Evolutionary conservation across 2,113 vertebrate genomes (phyloP).

Genomic region (Anhinga rufa): DNA sequence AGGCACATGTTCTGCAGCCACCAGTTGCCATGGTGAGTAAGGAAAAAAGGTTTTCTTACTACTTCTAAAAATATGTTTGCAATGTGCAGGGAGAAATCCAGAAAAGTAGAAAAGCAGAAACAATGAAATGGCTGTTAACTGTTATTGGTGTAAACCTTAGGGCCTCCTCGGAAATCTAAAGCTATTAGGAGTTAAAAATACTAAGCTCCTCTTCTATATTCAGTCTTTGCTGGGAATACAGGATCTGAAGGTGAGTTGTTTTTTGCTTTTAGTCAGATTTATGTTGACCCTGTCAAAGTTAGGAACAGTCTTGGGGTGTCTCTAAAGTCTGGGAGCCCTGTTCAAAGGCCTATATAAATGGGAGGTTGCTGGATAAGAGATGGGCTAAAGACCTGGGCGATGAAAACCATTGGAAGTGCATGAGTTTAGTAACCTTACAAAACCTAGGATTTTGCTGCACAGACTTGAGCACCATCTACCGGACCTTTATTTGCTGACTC

Average conservation of each 20-base stretch:
- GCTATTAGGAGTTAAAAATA: neutral
- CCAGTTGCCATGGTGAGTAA: constrained; percentile 33
- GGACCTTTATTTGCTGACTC: neutral
- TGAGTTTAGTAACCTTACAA: neutral
- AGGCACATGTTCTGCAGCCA: neutral
- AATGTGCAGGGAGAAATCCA: neutral
- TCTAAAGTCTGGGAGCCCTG: neutral
- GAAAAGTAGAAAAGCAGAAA: neutral
- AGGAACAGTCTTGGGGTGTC: neutral
- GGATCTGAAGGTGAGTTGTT: neutral
- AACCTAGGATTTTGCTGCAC: neutral
- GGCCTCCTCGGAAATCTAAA: neutral
- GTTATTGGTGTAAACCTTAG: neutral
- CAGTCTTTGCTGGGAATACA: neutral
- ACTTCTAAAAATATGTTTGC: neutral
- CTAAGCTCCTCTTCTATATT: neutral
- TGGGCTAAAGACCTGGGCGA: neutral
- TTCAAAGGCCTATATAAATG: neutral
- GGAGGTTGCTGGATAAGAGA: neutral
- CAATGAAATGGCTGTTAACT: neutral
- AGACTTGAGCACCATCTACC: neutral
- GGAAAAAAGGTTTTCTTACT: neutral
- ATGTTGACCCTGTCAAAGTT: neutral
- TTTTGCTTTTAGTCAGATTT: neutral
- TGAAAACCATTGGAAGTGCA: neutral